phyloP scores from a whole-genome alignment of 2,888 invertebrate species.

The Gibbula magus region DNA sequence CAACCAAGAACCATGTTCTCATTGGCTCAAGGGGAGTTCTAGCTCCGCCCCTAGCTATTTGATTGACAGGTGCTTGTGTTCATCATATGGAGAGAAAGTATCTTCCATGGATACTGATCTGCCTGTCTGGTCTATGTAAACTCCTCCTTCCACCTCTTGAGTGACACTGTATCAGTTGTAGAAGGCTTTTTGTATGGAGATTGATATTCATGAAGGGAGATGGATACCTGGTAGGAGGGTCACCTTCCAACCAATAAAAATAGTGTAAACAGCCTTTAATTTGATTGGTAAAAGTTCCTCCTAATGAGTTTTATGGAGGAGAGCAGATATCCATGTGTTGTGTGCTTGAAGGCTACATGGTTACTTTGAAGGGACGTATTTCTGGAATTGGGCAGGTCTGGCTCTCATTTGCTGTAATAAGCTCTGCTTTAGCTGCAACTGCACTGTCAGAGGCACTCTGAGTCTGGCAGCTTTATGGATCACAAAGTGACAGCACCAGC shows the following conservation, averaged over 20 bases:
- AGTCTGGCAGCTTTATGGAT: conserved; percentile 1
- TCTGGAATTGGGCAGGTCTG: conserved; percentile 1
- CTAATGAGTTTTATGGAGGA: neutral
- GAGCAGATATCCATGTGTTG: neutral
- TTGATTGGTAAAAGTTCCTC: neutral
- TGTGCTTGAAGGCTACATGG: neutral
- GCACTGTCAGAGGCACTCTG: neutral
- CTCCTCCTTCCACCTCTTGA: no score
- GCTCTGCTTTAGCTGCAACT: neutral
- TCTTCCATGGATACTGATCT: no score
- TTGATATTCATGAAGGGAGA: neutral
- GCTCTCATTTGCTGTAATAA: conserved; percentile 8
- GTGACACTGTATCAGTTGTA: no score
- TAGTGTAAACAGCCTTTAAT: neutral
- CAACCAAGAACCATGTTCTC: neutral
- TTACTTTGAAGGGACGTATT: conserved; percentile 4
- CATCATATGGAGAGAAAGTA: neutral
- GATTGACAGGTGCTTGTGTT: neutral
- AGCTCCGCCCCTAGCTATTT: neutral
- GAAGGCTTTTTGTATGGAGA: no score
- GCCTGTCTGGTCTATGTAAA: no score
- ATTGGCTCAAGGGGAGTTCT: neutral
- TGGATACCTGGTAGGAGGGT: neutral
- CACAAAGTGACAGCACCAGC: neutral
- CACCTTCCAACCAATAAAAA: neutral